phyloP scores from a whole-genome alignment of 2,797 vertebrate species.

The Podargus strigoides region DNA sequence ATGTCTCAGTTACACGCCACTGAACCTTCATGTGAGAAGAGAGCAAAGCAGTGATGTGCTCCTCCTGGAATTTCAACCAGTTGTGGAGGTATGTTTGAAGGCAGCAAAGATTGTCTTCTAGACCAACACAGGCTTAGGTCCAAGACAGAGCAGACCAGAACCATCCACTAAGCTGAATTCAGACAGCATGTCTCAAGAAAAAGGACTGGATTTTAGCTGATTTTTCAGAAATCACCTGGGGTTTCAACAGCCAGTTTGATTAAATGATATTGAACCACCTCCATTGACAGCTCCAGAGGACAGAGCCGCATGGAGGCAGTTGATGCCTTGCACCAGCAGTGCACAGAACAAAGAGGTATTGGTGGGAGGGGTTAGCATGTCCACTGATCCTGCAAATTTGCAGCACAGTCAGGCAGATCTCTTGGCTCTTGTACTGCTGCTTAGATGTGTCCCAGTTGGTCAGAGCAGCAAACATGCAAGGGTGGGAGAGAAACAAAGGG shows the following conservation, averaged over 20 bases:
- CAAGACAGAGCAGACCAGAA: neutral
- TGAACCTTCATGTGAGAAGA: neutral
- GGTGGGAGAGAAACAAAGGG: neutral
- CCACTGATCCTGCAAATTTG: neutral
- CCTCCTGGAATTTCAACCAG: neutral
- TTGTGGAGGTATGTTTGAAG: neutral
- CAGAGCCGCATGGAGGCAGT: neutral
- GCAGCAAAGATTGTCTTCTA: neutral
- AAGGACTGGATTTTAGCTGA: neutral
- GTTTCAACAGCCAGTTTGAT: neutral
- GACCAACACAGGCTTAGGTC: neutral
- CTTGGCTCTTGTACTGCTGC: neutral
- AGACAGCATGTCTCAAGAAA: neutral
- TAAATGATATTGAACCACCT: neutral
- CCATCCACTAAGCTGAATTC: neutral
- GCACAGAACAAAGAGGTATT: neutral
- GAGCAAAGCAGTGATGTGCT: neutral
- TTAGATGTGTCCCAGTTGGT: neutral
- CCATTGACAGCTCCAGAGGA: neutral
- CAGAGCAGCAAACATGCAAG: neutral
- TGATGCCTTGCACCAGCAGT: neutral
- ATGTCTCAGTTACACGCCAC: neutral
- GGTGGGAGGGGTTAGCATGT: accelerated
- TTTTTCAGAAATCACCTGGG: neutral
- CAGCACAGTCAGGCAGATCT: neutral